phyloP scores from a whole-genome alignment of 2,797 vertebrate genomes.

The Sebastes trivittatus region DNA sequence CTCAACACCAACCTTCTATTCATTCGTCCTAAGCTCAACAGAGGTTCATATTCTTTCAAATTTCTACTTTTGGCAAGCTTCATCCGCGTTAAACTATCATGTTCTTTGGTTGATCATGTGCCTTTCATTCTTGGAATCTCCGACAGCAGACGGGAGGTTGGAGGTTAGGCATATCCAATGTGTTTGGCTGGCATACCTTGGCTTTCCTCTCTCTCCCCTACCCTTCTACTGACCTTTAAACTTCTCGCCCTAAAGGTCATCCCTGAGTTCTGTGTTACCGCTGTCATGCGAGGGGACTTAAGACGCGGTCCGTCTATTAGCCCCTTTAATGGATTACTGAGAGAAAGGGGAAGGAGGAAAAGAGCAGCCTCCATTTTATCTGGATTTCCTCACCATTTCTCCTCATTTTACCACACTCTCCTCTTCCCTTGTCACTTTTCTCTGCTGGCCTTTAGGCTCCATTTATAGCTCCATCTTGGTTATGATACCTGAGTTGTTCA shows the following conservation, averaged over 20 bases:
- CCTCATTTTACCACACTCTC: not conserved
- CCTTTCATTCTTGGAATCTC: conserved; percentile 40
- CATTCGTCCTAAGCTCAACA: not conserved
- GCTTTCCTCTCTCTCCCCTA: conserved; percentile 39
- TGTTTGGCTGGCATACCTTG: conserved; percentile 44
- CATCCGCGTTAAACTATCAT: conserved; percentile 6
- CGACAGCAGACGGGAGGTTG: conserved; percentile 33
- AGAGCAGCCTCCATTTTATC: conserved; percentile 13
- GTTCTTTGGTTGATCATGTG: conserved; percentile 45
- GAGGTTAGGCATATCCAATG: conserved; percentile 57
- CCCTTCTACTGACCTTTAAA: conserved; percentile 71
- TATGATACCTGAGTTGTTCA: not conserved
- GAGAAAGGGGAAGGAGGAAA: conserved; percentile 1
- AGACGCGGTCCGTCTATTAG: conserved; percentile 33
- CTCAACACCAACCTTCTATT: not conserved
- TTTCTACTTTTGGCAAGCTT: conserved; percentile 2
- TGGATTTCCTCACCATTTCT: not conserved
- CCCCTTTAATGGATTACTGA: conserved; percentile 41
- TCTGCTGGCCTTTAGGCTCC: not conserved
- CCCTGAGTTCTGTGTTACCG: conserved; percentile 44
- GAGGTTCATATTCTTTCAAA: conserved; percentile 10
- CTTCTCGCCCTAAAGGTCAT: conserved; percentile 68
- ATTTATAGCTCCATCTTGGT: not conserved
- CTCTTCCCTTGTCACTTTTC: not conserved
- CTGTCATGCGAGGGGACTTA: conserved; percentile 48